A percentile compares a stretch with the other conserved stretches of the same genome.
Conservation (phyloP, 1,140 invertebrate genomes). For the Leptoteleia sp. region DNA sequence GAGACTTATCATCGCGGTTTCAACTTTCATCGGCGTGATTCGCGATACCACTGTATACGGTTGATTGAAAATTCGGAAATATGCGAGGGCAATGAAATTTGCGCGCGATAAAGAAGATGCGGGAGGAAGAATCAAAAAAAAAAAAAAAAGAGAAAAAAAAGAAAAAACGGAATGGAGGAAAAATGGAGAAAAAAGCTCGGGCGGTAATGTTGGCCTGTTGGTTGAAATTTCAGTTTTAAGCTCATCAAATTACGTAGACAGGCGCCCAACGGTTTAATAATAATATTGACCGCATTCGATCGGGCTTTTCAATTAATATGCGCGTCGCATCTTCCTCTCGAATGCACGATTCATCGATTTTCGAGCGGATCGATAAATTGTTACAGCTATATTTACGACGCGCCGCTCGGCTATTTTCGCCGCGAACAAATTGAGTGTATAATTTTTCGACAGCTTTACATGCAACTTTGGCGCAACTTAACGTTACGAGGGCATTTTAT, state of each 20-base stretch:
- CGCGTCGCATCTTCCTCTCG: slow-evolving; percentile 26
- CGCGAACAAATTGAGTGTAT: slow-evolving; percentile 28
- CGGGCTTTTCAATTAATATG: slow-evolving; percentile 51
- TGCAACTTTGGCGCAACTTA: no score
- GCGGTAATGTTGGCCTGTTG: background rate
- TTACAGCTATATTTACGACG: slow-evolving; percentile 22
- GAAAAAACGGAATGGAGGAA: background rate
- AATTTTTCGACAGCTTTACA: slow-evolving; percentile 49
- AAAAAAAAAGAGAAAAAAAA: no score
- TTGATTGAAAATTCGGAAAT: no score
- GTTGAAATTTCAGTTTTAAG: slow-evolving; percentile 19
- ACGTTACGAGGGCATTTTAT: no score
- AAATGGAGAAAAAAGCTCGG: background rate
- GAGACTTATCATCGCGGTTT: no score
- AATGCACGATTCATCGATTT: slow-evolving; percentile 48
- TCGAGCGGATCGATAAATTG: slow-evolving; percentile 16
- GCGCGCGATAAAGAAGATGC: no score
- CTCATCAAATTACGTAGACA: slow-evolving; percentile 44
- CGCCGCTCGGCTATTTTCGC: background rate
- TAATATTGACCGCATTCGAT: slow-evolving; percentile 50
- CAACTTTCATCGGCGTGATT: no score
- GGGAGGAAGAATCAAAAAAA: no score
- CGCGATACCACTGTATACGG: no score
- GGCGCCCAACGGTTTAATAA: slow-evolving; percentile 33
- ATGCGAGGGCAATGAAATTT: no score